Conservation (phyloP, 2,797 vertebrate genomes). For the Pantherophis vulpinus region DNA sequence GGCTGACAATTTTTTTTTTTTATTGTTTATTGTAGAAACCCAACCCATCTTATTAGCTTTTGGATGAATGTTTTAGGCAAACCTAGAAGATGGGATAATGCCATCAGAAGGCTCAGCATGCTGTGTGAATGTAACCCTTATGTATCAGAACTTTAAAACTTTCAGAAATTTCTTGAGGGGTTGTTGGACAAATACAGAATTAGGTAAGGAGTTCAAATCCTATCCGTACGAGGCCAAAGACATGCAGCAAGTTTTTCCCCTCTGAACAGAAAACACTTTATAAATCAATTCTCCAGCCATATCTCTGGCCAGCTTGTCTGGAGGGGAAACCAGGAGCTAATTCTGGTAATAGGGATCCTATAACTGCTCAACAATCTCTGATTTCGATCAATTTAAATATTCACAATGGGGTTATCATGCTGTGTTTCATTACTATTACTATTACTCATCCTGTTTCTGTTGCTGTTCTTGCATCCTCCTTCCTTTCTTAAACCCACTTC, state of each 20-base stretch:
- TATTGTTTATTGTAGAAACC: neutral
- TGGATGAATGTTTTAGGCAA: neutral
- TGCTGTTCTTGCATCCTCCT: neutral
- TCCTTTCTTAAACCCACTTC: neutral
- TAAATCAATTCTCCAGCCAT: neutral
- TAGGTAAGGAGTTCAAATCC: neutral
- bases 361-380: neutral
- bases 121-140: neutral
- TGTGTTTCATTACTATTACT: neutral
- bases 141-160: neutral
- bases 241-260: neutral
- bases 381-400: neutral
- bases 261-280: neutral
- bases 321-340: neutral
- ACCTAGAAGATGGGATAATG: neutral
- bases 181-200: neutral
- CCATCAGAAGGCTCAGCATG: neutral
- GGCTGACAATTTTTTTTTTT: neutral
- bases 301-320: neutral
- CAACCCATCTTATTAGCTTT: neutral
- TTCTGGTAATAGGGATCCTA: neutral
- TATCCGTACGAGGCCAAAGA: neutral
- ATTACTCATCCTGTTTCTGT: neutral
- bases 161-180: neutral
- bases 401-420: neutral